A percentile compares a stretch with the other conserved stretches of the same genome.
phyloP scores from a whole-genome alignment of 1,140 invertebrate species.

The Pseudomyrmex cubaensis region DNA sequence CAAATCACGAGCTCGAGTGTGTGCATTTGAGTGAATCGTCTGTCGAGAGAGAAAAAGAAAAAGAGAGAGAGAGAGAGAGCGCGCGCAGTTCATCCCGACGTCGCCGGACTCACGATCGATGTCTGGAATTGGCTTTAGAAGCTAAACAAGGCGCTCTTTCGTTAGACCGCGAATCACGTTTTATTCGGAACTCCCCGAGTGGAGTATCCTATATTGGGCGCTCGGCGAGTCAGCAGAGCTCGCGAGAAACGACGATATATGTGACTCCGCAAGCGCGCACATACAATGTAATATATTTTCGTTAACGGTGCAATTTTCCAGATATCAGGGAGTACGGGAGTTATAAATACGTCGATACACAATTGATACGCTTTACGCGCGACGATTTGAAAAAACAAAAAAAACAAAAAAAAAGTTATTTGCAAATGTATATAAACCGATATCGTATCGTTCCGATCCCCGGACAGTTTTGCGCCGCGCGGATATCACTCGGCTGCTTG shows the following conservation, averaged over 20 bases:
- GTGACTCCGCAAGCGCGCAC: neutral
- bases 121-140: conserved; percentile 31
- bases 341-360: conserved; percentile 1
- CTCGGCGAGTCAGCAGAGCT: neutral
- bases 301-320: neutral
- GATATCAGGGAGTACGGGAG: neutral
- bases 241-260: neutral
- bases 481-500: neutral
- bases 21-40: conserved; percentile 1
- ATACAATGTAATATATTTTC: neutral
- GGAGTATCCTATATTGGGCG: neutral
- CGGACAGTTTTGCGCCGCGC: neutral
- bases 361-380: neutral
- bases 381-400: neutral
- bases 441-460: neutral
- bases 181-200: conserved; percentile 26
- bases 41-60: neutral
- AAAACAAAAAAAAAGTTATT: no score
- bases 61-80: neutral
- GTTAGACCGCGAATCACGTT: conserved; percentile 41
- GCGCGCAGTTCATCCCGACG: conserved; percentile 5
- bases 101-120: conserved; percentile 28
- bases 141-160: conserved; percentile 38
- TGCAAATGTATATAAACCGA: no score
- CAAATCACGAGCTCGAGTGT: conserved; percentile 35